Conservation (phyloP, 35 echinoderm and acorn worm species). For the Heliocidaris erythrogramma region DNA sequence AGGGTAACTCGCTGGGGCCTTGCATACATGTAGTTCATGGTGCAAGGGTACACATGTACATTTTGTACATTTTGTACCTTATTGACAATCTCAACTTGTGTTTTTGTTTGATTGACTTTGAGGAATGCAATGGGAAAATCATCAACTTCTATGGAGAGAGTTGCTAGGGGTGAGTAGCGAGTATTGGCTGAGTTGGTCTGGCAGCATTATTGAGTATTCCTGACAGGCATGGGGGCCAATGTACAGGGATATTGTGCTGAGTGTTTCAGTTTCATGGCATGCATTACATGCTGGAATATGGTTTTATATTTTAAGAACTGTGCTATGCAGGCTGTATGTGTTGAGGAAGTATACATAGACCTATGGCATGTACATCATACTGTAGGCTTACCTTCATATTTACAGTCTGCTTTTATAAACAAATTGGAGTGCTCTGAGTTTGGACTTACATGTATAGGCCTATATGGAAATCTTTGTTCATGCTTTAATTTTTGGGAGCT, state of each 20-base stretch:
- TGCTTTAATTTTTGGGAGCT: no score
- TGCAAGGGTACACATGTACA: not conserved
- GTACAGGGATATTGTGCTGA: not conserved
- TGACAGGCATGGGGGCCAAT: not conserved
- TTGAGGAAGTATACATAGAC: no score
- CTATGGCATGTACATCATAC: no score
- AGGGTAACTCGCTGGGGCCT: not conserved
- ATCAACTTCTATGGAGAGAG: not conserved
- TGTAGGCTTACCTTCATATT: no score
- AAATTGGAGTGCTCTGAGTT: no score
- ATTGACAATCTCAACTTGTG: not conserved
- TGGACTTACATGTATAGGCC: not conserved
- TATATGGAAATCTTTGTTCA: not conserved
- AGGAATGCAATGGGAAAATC: constrained; percentile 16
- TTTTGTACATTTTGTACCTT: no score
- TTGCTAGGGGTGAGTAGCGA: not conserved
- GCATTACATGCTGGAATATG: not conserved
- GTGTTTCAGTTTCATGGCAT: not conserved
- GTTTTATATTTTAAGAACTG: not conserved
- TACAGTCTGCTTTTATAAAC: no score
- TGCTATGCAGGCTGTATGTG: not conserved
- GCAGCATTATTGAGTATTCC: not conserved
- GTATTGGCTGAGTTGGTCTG: not conserved
- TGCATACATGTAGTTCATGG: not conserved
- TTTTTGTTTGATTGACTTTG: not conserved